Conservation (phyloP, 2,113 vertebrate genomes). For the Machaerirhynchus nigripectus region DNA sequence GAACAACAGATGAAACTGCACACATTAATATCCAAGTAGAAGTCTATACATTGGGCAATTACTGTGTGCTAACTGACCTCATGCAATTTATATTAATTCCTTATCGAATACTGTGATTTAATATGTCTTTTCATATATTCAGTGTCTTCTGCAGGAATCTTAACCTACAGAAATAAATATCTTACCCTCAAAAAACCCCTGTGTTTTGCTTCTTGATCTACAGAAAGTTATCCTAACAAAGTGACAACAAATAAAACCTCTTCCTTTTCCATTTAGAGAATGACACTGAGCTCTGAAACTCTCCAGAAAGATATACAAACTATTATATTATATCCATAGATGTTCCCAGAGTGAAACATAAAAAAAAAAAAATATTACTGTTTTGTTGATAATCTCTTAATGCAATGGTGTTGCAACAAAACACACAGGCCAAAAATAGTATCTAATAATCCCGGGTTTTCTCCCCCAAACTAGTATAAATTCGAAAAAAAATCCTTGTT, state of each 20-base stretch:
- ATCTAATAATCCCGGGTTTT: neutral
- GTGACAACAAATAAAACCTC: neutral
- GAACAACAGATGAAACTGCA: neutral
- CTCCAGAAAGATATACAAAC: neutral
- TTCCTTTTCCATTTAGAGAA: neutral
- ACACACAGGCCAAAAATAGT: neutral
- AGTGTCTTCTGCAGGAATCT: neutral
- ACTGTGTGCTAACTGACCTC: neutral
- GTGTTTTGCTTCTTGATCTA: neutral
- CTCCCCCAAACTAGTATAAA: neutral
- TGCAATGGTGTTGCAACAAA: neutral
- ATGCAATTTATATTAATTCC: neutral
- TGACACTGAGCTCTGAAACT: neutral
- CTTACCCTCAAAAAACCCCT: neutral
- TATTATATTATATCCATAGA: neutral
- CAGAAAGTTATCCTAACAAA: neutral
- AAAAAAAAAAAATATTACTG: neutral
- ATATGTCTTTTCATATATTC: neutral
- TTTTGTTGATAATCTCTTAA: neutral
- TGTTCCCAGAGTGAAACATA: neutral
- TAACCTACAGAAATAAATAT: neutral
- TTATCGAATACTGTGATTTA: neutral
- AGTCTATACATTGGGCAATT: neutral
- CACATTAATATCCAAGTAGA: neutral
- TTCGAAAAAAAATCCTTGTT: neutral